Conservation (phyloP, 2,888 invertebrate genomes). For the Aquatica leii region DNA sequence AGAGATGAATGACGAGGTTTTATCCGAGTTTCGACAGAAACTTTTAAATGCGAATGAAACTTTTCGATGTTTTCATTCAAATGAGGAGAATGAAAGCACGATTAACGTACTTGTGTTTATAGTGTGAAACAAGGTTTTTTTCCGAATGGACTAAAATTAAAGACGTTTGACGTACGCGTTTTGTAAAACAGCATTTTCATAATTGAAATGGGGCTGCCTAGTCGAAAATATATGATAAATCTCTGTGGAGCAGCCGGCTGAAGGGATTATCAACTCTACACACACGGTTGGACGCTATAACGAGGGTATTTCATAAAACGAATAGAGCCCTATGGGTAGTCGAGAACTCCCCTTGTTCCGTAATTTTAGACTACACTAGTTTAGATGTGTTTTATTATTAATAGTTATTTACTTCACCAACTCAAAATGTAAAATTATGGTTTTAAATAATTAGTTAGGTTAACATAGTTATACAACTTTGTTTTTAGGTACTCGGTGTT, state of each 20-base stretch:
- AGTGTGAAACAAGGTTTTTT: slow-evolving; percentile 24
- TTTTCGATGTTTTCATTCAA: slow-evolving; percentile 30
- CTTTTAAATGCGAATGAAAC: slow-evolving; percentile 33
- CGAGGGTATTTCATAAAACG: slow-evolving; percentile 34
- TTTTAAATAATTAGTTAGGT: too few species aligned
- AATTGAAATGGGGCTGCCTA: slow-evolving; percentile 44
- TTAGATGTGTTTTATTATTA: too few species aligned
- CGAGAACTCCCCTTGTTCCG: too few species aligned
- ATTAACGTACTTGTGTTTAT: slow-evolving; percentile 26
- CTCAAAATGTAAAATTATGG: too few species aligned
- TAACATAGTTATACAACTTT: too few species aligned
- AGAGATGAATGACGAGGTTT: slow-evolving; percentile 30
- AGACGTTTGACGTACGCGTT: slow-evolving; percentile 32
- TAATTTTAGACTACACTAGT: too few species aligned
- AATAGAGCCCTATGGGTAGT: too few species aligned
- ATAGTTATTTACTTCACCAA: too few species aligned
- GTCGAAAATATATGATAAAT: slow-evolving; percentile 44
- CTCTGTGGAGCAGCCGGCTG: slow-evolving; percentile 41
- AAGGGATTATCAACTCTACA: slow-evolving; percentile 45
- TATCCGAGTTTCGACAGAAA: slow-evolving; percentile 24
- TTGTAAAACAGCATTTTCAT: slow-evolving; percentile 41
- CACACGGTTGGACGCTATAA: slow-evolving; percentile 40
- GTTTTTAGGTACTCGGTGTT: too few species aligned
- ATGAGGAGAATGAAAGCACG: slow-evolving; percentile 28
- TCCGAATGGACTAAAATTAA: slow-evolving; percentile 25